phyloP scores from a whole-genome alignment of 2,113 vertebrate species.

The Zapus hudsonius region DNA sequence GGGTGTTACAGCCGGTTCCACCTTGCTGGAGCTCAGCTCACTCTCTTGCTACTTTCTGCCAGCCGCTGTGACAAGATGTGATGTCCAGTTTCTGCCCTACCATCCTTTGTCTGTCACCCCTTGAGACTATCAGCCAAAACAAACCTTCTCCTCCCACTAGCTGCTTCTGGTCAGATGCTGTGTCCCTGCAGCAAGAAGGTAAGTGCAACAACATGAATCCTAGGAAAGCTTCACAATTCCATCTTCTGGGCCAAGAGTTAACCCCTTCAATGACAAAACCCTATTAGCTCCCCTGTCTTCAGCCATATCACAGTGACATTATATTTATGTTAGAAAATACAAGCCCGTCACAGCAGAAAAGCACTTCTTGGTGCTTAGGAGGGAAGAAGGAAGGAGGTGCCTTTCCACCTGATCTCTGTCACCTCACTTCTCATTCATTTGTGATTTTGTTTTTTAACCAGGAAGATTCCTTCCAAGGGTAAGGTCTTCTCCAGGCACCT shows the following conservation, averaged over 20 bases:
- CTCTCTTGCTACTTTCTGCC: too few species aligned
- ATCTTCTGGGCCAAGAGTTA: not conserved
- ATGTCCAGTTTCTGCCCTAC: too few species aligned
- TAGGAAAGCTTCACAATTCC: constrained; percentile 16
- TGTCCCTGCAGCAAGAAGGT: too few species aligned
- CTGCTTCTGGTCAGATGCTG: too few species aligned
- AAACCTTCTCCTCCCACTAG: too few species aligned
- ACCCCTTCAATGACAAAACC: constrained; percentile 4
- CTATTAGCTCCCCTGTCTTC: not conserved
- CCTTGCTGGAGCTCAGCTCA: too few species aligned
- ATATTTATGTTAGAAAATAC: constrained; percentile 25
- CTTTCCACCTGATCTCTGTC: not conserved
- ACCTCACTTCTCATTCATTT: constrained; percentile 6
- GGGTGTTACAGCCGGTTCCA: too few species aligned
- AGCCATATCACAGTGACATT: constrained; percentile 6
- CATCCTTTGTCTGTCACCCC: too few species aligned
- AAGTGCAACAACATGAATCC: not conserved
- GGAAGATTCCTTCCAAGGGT: constrained; percentile 18
- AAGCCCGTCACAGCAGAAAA: not conserved
- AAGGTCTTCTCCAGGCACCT: not conserved
- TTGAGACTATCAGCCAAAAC: too few species aligned
- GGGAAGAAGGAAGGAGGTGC: not conserved
- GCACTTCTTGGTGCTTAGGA: not conserved
- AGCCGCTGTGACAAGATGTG: too few species aligned
- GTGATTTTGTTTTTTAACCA: constrained; percentile 1